Evolutionary conservation across 2,888 invertebrate genomes (phyloP).

Genomic region (Euproctis similis): DNA sequence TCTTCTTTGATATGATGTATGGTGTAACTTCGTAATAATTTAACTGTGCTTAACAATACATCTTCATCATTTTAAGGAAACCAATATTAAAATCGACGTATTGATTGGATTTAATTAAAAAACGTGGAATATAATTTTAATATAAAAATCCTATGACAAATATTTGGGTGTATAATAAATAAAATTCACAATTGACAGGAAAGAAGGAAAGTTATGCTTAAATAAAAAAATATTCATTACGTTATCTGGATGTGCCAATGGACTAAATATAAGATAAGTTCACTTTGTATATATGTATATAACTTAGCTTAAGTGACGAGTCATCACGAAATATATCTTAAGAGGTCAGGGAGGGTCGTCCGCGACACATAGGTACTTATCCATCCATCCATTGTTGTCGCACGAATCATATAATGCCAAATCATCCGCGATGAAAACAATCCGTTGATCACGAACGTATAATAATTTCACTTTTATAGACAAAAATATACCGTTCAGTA

Average conservation of each 20-base stretch:
- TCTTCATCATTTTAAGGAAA: no score
- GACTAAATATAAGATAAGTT: slow-evolving; percentile 14
- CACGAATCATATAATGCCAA: slow-evolving; percentile 23
- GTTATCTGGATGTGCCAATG: slow-evolving; percentile 6
- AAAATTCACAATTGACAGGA: no score
- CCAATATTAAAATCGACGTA: no score
- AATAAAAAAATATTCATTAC: no score
- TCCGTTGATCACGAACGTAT: slow-evolving; percentile 20
- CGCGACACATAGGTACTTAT: slow-evolving; percentile 13
- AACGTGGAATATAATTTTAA: no score
- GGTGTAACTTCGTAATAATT: no score
- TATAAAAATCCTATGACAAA: background rate
- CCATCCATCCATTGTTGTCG: slow-evolving; percentile 18
- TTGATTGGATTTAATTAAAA: no score
- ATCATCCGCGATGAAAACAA: slow-evolving; percentile 59
- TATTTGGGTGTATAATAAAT: slow-evolving; percentile 5
- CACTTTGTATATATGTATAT: no score
- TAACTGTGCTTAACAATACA: no score
- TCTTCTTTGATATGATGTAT: no score
- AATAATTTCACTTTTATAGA: slow-evolving; percentile 52
- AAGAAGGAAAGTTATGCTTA: no score
- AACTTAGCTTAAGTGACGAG: slow-evolving; percentile 7
- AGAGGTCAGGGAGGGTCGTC: slow-evolving; percentile 13
- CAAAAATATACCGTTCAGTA: slow-evolving; percentile 38
- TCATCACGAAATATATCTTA: slow-evolving; percentile 13